Evolutionary conservation across 2,888 invertebrate genomes (phyloP).

Genomic region (Drosophila sordidula): DNA sequence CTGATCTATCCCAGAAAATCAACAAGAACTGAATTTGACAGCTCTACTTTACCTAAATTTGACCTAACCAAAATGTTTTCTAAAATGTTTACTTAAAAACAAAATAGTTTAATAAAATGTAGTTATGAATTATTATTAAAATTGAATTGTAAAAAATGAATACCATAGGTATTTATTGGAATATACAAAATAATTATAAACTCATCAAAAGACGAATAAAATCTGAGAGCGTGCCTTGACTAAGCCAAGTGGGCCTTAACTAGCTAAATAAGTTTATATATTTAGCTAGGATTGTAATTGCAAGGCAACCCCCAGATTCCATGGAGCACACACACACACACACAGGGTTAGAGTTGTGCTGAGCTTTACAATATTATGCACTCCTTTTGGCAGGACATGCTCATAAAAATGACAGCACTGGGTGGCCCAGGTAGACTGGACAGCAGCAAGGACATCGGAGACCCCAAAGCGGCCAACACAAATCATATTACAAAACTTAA

Average conservation of each 20-base stretch:
- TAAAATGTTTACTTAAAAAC: too few relatives aligned
- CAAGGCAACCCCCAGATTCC: neutral
- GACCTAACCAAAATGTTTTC: too few relatives aligned
- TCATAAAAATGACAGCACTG: conserved; percentile 18
- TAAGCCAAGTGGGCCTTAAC: too few relatives aligned
- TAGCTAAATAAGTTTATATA: neutral
- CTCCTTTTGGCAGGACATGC: conserved; percentile 15
- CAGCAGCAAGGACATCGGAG: conserved; percentile 32
- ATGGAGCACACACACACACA: neutral
- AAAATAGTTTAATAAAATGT: too few relatives aligned
- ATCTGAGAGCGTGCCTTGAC: neutral
- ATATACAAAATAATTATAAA: too few relatives aligned
- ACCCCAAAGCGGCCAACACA: conserved; percentile 58
- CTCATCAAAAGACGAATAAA: neutral
- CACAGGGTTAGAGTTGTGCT: neutral
- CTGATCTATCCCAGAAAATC: too few relatives aligned
- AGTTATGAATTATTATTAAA: too few relatives aligned
- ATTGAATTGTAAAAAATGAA: too few relatives aligned
- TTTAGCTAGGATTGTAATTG: neutral
- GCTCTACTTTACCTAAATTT: too few relatives aligned
- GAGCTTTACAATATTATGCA: conserved; percentile 34
- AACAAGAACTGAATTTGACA: too few relatives aligned
- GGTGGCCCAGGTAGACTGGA: conserved; percentile 8
- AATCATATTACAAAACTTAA: conserved; percentile 83
- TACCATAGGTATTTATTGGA: too few relatives aligned